These are phyloP conservation scores for Xerus rutilus DNA, from an alignment of 2,797 vertebrate genomes.

Conservation along the genomic window DNA sequence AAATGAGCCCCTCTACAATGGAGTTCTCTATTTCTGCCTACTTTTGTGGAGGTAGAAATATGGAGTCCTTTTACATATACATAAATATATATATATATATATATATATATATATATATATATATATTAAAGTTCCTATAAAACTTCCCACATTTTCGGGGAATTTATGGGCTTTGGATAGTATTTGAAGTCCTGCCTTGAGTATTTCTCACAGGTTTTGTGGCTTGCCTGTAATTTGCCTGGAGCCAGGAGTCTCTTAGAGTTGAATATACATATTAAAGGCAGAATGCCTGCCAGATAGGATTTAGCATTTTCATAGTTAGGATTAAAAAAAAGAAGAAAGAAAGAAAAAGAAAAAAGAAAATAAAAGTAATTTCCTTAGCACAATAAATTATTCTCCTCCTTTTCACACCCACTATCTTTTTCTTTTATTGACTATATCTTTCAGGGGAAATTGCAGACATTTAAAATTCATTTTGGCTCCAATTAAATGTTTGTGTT, in stretches of 20 bases:
- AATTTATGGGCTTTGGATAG: slow-evolving; percentile 37
- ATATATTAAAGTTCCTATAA: slow-evolving; percentile 14
- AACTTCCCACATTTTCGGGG: neutral
- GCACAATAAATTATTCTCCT: slow-evolving; percentile 72
- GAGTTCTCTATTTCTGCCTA: neutral
- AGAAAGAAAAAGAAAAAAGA: neutral
- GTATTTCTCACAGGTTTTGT: slow-evolving; percentile 26
- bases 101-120: too few relatives aligned
- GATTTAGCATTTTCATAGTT: slow-evolving; percentile 70
- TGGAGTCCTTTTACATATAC: neutral
- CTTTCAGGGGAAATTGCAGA: slow-evolving; percentile 70
- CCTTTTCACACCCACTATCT: slow-evolving; percentile 60
- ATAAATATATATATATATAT: too few relatives aligned
- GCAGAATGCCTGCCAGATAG: slow-evolving; percentile 65
- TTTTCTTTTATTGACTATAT: slow-evolving; percentile 80
- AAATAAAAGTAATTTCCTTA: slow-evolving; percentile 74
- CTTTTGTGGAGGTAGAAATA: neutral
- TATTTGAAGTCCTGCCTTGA: slow-evolving; percentile 27
- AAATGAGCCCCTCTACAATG: neutral
- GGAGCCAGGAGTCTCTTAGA: neutral
- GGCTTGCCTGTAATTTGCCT: neutral
- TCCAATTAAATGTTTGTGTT: slow-evolving; percentile 77
- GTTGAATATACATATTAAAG: slow-evolving; percentile 66
- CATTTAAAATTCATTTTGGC: slow-evolving; percentile 78
- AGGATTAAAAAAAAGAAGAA: neutral